Evolutionary conservation across 2,888 invertebrate genomes (phyloP).

Genomic region (Cryptus viduatorius): DNA sequence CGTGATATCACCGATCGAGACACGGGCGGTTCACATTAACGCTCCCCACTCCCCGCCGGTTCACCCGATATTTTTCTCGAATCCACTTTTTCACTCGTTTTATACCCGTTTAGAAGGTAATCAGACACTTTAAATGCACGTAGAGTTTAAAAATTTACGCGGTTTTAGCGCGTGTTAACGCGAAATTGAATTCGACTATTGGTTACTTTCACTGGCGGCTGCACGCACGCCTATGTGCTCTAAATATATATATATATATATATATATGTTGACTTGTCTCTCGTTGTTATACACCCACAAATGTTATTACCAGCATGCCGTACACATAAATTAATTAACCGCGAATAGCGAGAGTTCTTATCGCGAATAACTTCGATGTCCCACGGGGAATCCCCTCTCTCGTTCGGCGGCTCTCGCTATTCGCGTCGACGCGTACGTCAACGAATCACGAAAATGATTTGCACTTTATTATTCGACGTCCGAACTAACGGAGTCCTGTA

Average conservation of each 20-base stretch:
- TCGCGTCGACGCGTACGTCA: background rate
- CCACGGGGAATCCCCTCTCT: background rate
- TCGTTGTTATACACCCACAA: conserved; percentile 3
- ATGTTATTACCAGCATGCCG: background rate
- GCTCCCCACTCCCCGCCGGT: background rate
- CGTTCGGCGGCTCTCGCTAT: background rate
- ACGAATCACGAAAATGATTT: conserved; percentile 59
- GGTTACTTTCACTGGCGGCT: conserved; percentile 54
- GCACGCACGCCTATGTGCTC: conserved; percentile 11
- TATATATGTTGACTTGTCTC: background rate
- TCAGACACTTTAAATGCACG: conserved; percentile 18
- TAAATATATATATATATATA: background rate
- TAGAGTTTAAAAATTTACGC: background rate
- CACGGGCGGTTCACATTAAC: background rate
- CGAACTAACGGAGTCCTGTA: conserved; percentile 1
- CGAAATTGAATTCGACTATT: conserved; percentile 55
- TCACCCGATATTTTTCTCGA: background rate
- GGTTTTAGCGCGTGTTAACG: conserved; percentile 25
- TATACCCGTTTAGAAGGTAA: conserved; percentile 13
- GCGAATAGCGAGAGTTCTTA: background rate
- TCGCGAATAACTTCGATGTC: background rate
- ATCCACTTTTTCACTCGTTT: conserved; percentile 6
- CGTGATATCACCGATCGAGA: background rate
- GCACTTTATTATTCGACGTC: conserved; percentile 50
- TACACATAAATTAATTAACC: conserved; percentile 31